Percentiles rank a stretch among this genome's conserved stretches.
phyloP scores from a whole-genome alignment of 1,140 invertebrate genomes.

The Vollenhovia emeryi region DNA sequence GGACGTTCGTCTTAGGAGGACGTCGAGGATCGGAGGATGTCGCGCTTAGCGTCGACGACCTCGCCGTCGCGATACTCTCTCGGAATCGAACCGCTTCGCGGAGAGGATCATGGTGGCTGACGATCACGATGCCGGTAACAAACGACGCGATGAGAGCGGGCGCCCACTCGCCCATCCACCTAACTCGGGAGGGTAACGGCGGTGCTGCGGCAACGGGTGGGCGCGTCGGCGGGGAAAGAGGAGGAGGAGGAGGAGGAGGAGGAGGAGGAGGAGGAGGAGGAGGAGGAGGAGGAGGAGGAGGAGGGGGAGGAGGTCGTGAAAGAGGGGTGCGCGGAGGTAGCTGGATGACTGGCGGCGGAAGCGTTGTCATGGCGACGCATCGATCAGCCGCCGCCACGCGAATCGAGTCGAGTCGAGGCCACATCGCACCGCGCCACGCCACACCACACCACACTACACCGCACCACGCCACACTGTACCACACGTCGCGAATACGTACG shows the following conservation, averaged over 20 bases:
- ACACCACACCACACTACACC: slow-evolving; percentile 64
- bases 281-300: slow-evolving; percentile 84
- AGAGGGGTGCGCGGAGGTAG: slow-evolving; percentile 81
- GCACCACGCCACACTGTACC: slow-evolving; percentile 26
- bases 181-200: slow-evolving; percentile 19
- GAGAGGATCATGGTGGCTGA: slow-evolving; percentile 66
- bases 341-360: slow-evolving; percentile 85
- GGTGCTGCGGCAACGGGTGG: slow-evolving; percentile 58
- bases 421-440: slow-evolving; percentile 64
- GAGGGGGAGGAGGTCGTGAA: slow-evolving; percentile 77
- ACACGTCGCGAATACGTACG: slow-evolving; percentile 32
- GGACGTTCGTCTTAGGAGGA: slow-evolving; percentile 4
- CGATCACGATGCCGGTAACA: slow-evolving; percentile 67
- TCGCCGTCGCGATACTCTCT: slow-evolving; percentile 25
- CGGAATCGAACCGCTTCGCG: slow-evolving; percentile 33
- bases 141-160: slow-evolving; percentile 70
- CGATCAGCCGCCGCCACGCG: slow-evolving; percentile 84
- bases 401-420: slow-evolving; percentile 78
- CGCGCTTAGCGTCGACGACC: slow-evolving; percentile 13
- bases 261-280: slow-evolving; percentile 84
- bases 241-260: slow-evolving; percentile 80
- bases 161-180: slow-evolving; percentile 15
- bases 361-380: slow-evolving; percentile 86
- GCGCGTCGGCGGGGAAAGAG: slow-evolving; percentile 80
- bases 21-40: slow-evolving; percentile 22